Evolutionary conservation across 2,888 invertebrate genomes (phyloP).

Genomic region (Pimpla rufipes): DNA sequence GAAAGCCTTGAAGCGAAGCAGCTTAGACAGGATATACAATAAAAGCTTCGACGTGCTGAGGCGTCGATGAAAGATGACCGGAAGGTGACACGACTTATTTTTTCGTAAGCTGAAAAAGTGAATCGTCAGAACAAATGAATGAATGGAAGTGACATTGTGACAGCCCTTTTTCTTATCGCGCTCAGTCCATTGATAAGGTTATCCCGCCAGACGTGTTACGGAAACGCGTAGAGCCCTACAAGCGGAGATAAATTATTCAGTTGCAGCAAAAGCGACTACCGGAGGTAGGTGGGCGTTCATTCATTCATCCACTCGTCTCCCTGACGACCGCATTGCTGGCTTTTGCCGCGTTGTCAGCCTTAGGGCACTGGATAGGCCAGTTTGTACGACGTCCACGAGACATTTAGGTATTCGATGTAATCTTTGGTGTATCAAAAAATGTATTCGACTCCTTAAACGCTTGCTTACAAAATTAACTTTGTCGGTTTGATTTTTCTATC

Average conservation of each 20-base stretch:
- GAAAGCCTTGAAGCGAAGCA: slow-evolving; percentile 47
- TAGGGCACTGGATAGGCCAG: too few relatives aligned
- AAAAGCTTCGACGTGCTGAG: slow-evolving; percentile 17
- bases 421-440: background rate
- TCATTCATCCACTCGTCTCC: slow-evolving; percentile 62
- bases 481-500: too few relatives aligned
- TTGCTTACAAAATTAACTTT: too few relatives aligned
- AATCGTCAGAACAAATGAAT: slow-evolving; percentile 13
- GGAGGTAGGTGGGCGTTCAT: slow-evolving; percentile 61
- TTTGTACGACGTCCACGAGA: background rate
- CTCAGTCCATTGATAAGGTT: slow-evolving; percentile 36
- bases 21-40: slow-evolving; percentile 42
- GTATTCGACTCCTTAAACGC: too few relatives aligned
- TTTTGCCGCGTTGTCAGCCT: background rate
- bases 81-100: background rate
- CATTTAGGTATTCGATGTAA: background rate
- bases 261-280: slow-evolving; percentile 33
- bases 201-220: slow-evolving; percentile 41
- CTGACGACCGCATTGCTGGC: slow-evolving; percentile 13
- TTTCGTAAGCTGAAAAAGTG: background rate
- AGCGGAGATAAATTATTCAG: slow-evolving; percentile 29
- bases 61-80: slow-evolving; percentile 16
- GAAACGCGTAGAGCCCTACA: slow-evolving; percentile 40
- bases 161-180: slow-evolving; percentile 31
- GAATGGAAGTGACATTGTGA: slow-evolving; percentile 9